Conservation (phyloP, 2,888 invertebrate species). For the Polyploca ridens region DNA sequence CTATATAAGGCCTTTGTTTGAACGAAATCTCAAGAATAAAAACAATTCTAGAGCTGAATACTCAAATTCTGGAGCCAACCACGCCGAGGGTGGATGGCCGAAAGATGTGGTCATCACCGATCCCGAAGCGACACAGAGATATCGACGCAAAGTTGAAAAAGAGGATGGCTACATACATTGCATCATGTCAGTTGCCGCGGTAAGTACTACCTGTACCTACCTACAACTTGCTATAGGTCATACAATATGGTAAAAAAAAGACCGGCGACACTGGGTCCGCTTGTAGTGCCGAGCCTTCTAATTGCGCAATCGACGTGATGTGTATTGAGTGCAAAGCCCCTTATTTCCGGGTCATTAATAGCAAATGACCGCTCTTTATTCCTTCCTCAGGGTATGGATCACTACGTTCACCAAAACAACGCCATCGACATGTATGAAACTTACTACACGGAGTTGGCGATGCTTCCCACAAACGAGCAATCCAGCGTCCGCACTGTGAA, state of each 20-base stretch:
- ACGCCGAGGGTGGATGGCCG: conserved; percentile 94
- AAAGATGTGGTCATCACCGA: conserved; percentile 87
- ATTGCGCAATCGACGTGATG: too few relatives aligned
- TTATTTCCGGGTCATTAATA: too few relatives aligned
- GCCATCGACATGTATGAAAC: conserved; percentile 96
- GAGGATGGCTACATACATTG: conserved; percentile 90
- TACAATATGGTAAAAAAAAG: not conserved
- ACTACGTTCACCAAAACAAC: conserved; percentile 94
- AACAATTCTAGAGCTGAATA: conserved; percentile 82
- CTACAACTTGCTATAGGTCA: not conserved
- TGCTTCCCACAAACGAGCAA: conserved; percentile 86
- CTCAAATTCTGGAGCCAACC: conserved; percentile 85
- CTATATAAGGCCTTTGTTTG: too few relatives aligned
- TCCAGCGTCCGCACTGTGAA: conserved; percentile 91
- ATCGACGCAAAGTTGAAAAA: conserved; percentile 91
- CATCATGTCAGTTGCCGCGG: conserved; percentile 80
- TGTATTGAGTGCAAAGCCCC: too few relatives aligned
- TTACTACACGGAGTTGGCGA: conserved; percentile 90
- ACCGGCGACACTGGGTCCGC: too few relatives aligned
- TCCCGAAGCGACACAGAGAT: conserved; percentile 89
- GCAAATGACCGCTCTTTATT: not conserved
- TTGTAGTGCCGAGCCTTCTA: too few relatives aligned
- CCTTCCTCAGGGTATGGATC: conserved; percentile 88
- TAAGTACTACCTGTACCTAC: conserved; percentile 27
- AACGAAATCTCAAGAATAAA: too few relatives aligned